Base-by-base conservation (phyloP, 2,797 vertebrate species). In the Darevskia mixta region DNA sequence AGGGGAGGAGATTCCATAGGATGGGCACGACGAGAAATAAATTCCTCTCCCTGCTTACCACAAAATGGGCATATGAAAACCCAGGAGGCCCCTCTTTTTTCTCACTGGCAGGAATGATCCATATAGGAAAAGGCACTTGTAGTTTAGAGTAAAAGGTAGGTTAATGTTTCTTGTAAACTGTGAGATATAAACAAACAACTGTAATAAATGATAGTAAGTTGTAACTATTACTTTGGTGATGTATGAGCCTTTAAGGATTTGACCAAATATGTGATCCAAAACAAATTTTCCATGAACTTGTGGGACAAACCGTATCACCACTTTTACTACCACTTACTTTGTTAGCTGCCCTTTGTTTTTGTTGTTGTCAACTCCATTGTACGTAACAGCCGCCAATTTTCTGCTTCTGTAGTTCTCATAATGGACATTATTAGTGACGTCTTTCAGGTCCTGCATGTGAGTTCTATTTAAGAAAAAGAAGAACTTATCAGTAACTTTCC, bases 381-480 rank as follows among this genome's bases (percentile, higher is more conserved):
- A 99, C 90, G 99, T 99, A 95, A 99, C 99, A n/a, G 99, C 99
- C 2, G 99, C 99, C 92, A 99, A 96, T 92, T 99, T 99, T 96
- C 98, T 98, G 98, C 99, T 99, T 94, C 99, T 98, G 95, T 99
- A 99, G 97, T 99, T 99, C 95, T 99, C 99, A 86, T 99, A 99
- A 96, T 99, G 99, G 91, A 99, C 98, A 23, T 99, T 99, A 95
- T 99, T 99, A 78, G 99, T 99, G 85, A 99, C 99, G 69, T 99
- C 99, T 97, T 99, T 99, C 94, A 99, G 97, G 95, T 99, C 99
- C 96, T 99, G 99, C 99, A 99, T 99, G 89, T 99, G 99, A 95
- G 99, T 99, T 96, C 99, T 99, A 95, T 84, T 89, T 95, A 88
- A 78, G 91, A 58, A 79, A 93, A 88, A 43, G 27, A 8, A 93